These are phyloP conservation scores for Drosophila aldrichi DNA, from an alignment of 2,888 invertebrate species.

Conservation along the genomic window DNA sequence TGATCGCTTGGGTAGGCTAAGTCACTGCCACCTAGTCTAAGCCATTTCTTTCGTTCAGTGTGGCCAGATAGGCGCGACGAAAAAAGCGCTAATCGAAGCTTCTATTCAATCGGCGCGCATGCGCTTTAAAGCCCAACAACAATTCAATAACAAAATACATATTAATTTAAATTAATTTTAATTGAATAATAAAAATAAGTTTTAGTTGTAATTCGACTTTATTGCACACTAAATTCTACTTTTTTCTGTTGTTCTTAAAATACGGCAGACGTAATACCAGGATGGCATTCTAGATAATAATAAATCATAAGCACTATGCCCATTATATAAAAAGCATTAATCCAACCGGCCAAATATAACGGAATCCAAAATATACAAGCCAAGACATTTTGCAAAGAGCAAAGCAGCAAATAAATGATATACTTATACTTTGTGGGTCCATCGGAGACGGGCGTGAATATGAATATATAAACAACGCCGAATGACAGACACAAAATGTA, in stretches of 20 bases:
- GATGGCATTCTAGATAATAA: conserved; percentile 60
- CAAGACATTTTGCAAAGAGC: conserved; percentile 43
- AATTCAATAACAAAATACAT: too few species aligned
- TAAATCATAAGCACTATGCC: conserved; percentile 53
- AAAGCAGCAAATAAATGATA: conserved; percentile 50
- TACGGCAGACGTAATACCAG: conserved; percentile 45
- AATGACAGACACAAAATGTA: conserved; percentile 61
- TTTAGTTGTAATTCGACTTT: too few species aligned
- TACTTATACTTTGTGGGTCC: conserved; percentile 65
- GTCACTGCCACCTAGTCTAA: conserved; percentile 57
- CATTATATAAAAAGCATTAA: conserved; percentile 41
- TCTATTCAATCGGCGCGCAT: neutral
- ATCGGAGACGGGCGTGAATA: conserved; percentile 63
- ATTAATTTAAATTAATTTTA: too few species aligned
- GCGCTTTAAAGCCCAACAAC: neutral
- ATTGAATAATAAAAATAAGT: too few species aligned
- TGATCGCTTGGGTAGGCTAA: conserved; percentile 23
- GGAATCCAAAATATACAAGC: conserved; percentile 42
- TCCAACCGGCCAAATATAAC: conserved; percentile 28
- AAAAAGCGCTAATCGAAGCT: conserved; percentile 21
- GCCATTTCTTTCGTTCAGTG: conserved; percentile 45
- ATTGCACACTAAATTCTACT: too few species aligned
- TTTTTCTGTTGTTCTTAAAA: conserved; percentile 13
- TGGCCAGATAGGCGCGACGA: conserved; percentile 35
- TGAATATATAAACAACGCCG: conserved; percentile 62